phyloP scores from a whole-genome alignment of 2,797 vertebrate genomes.

The Spinibarbus caldwelli region DNA sequence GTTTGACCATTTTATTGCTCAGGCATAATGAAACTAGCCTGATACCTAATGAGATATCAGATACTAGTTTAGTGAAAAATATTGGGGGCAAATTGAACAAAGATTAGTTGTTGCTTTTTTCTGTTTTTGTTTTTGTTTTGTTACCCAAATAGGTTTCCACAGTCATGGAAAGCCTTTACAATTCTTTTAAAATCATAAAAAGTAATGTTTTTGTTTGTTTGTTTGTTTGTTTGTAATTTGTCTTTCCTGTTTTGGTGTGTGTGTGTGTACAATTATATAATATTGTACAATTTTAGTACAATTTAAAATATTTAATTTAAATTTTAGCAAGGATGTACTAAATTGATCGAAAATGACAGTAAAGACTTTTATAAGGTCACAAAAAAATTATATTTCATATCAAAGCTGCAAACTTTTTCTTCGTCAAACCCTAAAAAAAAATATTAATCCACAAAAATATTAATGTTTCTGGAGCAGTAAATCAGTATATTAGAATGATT shows the following conservation, averaged over 20 bases:
- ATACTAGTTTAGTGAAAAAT: not conserved
- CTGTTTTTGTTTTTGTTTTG: not conserved
- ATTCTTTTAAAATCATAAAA: not conserved
- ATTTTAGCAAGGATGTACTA: no score
- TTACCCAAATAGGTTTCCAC: not conserved
- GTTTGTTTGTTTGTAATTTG: no score
- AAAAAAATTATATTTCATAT: not conserved
- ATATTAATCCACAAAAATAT: not conserved
- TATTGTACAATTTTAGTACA: no score
- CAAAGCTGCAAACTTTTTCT: not conserved
- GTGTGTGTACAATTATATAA: no score
- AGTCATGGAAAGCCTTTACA: not conserved
- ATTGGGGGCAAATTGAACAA: not conserved
- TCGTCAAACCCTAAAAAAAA: no score
- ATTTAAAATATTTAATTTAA: no score
- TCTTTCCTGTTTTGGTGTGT: no score
- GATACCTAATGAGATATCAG: not conserved
- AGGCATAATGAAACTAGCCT: not conserved
- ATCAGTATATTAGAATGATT: not conserved
- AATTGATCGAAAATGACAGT: not conserved
- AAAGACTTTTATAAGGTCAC: not conserved
- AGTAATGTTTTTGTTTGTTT: no score
- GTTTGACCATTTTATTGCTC: conserved; percentile 3
- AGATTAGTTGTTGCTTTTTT: not conserved
- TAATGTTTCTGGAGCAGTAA: not conserved